These are phyloP conservation scores for Camponotus fellah DNA, from an alignment of 2,888 invertebrate genomes.

Conservation along the genomic window DNA sequence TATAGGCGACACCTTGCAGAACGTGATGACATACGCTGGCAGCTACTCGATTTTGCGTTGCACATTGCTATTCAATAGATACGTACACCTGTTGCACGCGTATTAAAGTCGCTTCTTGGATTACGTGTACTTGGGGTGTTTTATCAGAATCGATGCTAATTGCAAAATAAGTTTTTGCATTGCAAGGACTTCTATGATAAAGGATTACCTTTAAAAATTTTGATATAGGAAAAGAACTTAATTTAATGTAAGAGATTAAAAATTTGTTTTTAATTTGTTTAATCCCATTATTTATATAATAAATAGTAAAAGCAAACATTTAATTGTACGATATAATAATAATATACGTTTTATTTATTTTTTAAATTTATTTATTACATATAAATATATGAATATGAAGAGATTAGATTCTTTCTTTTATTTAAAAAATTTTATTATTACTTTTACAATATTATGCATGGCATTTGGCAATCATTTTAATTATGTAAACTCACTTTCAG, in stretches of 20 bases:
- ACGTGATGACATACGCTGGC: constrained; percentile 7
- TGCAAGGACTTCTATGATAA: not conserved
- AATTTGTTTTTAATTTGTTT: not conserved
- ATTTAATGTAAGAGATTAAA: not conserved
- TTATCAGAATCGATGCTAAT: not conserved
- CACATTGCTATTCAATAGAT: constrained; percentile 2
- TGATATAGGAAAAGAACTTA: not conserved
- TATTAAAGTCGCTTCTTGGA: constrained; percentile 11
- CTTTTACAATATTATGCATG: not conserved
- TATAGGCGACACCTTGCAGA: constrained; percentile 27
- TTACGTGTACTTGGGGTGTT: not conserved
- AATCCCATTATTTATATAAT: not conserved
- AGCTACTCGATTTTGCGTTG: constrained; percentile 23
- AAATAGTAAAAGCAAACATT: not conserved
- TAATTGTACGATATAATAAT: not conserved
- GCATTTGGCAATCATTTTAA: not conserved
- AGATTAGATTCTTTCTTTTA: not conserved
- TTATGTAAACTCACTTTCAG: not conserved
- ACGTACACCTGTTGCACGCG: constrained; percentile 43
- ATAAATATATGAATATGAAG: constrained; percentile 4
- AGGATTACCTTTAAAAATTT: not conserved
- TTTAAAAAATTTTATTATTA: not conserved
- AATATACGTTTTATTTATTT: not conserved
- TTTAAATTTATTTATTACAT: not conserved
- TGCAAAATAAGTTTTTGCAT: not conserved